Percentiles rank a stretch among this genome's conserved stretches.
These are phyloP conservation scores for Arrhopalites spinosus DNA, from an alignment of 2,888 invertebrate species.

Conservation along the genomic window DNA sequence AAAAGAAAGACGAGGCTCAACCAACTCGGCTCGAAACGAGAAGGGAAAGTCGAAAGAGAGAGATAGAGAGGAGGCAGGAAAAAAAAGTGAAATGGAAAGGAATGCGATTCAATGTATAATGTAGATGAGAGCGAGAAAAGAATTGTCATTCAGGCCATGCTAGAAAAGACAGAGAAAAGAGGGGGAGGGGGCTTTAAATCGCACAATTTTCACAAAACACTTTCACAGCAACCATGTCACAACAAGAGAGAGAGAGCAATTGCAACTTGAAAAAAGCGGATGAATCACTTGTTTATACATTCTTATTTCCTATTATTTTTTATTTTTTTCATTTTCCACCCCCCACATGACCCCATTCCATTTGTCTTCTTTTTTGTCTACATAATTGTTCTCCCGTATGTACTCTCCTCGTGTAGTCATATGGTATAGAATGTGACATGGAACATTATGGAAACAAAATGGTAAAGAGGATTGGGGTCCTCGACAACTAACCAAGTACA, in stretches of 20 bases:
- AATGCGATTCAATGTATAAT: conserved; percentile 47
- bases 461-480: no score
- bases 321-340: neutral
- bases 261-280: neutral
- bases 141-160: conserved; percentile 36
- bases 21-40: neutral
- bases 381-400: neutral
- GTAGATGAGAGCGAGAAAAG: conserved; percentile 35
- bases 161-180: conserved; percentile 11
- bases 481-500: no score
- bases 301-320: neutral
- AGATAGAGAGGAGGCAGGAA: neutral
- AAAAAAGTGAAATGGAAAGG: conserved; percentile 36
- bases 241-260: neutral
- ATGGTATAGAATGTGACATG: no score
- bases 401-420: no score
- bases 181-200: conserved; percentile 39
- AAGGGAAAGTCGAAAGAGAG: neutral
- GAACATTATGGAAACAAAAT: no score
- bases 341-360: neutral
- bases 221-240: conserved; percentile 25
- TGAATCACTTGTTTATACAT: conserved; percentile 7
- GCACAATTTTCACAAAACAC: conserved; percentile 44
- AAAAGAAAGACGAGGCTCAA: neutral
- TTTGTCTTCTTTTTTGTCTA: neutral